These are phyloP conservation scores for Rhamnusium bicolor DNA, from an alignment of 2,888 invertebrate species.

Conservation along the genomic window DNA sequence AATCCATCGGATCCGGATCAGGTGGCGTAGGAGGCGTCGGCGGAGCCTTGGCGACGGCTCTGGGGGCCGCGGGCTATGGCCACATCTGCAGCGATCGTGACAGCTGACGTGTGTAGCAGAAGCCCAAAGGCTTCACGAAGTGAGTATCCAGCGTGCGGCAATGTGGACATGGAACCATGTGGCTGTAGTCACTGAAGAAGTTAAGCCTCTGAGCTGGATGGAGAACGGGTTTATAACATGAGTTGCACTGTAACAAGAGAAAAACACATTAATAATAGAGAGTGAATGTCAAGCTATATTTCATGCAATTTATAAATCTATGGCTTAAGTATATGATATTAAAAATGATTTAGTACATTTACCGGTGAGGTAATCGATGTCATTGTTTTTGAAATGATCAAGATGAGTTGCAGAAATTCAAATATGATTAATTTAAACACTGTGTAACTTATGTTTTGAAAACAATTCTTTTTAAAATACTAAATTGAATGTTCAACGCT, in stretches of 20 bases:
- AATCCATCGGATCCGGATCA: constrained; percentile 63
- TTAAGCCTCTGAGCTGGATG: constrained; percentile 90
- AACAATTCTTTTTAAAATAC: too few species aligned
- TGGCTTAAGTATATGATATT: too few species aligned
- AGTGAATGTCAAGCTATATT: too few species aligned
- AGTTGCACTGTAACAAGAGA: constrained; percentile 84
- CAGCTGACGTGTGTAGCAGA: constrained; percentile 86
- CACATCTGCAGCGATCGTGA: constrained; percentile 78
- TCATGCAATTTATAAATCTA: too few species aligned
- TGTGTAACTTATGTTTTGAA: too few species aligned
- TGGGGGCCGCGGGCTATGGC: constrained; percentile 88
- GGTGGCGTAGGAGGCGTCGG: constrained; percentile 59
- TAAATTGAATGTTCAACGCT: too few species aligned
- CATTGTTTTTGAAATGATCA: too few species aligned
- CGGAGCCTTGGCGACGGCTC: constrained; percentile 69
- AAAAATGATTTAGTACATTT: too few species aligned
- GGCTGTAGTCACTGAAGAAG: constrained; percentile 96
- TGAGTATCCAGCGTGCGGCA: constrained; percentile 93
- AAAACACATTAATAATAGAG: constrained; percentile 1
- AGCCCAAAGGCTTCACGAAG: constrained; percentile 92
- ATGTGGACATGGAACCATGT: constrained; percentile 91
- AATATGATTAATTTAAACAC: too few species aligned
- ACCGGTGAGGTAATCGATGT: too few species aligned
- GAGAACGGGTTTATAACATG: constrained; percentile 90
- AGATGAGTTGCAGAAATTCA: too few species aligned